Conservation (phyloP, 1,140 invertebrate species). For the Anoplophora glabripennis region DNA sequence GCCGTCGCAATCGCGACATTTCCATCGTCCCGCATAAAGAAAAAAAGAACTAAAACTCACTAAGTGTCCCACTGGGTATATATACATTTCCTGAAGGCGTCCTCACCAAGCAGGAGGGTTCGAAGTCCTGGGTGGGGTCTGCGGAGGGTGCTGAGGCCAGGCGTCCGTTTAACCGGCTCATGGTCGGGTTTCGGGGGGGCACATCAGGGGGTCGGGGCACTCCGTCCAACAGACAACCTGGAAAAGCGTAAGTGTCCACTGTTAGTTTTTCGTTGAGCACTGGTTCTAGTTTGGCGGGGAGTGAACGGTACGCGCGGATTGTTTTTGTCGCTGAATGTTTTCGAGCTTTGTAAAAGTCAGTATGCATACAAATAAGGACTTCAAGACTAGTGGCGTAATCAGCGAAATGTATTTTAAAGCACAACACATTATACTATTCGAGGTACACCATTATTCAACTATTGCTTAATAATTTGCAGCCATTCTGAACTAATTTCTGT, state of each 20-base stretch:
- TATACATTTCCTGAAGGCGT: slow-evolving; percentile 89
- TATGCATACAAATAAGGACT: background rate
- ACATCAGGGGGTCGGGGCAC: slow-evolving; percentile 81
- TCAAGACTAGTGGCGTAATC: no score
- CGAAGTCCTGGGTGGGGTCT: slow-evolving; percentile 78
- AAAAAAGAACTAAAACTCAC: slow-evolving; percentile 47
- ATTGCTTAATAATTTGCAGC: no score
- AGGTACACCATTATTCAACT: no score
- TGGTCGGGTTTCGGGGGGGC: slow-evolving; percentile 81
- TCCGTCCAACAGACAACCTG: slow-evolving; percentile 83
- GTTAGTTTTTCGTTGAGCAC: background rate
- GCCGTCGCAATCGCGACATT: no score
- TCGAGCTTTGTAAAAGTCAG: background rate
- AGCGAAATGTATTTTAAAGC: no score
- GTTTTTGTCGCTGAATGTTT: slow-evolving; percentile 3
- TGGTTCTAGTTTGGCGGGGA: background rate
- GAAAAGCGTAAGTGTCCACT: slow-evolving; percentile 45
- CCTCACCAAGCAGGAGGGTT: slow-evolving; percentile 86
- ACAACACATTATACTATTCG: no score
- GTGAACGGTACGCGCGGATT: background rate
- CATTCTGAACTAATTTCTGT: no score
- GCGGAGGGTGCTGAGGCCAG: slow-evolving; percentile 65
- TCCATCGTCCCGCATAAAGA: no score
- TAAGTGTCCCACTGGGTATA: slow-evolving; percentile 78
- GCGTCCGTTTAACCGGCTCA: slow-evolving; percentile 82